A percentile compares a stretch with the other conserved stretches of the same genome.
phyloP scores from a whole-genome alignment of 2,113 vertebrate species.

The Lichenostomus cassidix region DNA sequence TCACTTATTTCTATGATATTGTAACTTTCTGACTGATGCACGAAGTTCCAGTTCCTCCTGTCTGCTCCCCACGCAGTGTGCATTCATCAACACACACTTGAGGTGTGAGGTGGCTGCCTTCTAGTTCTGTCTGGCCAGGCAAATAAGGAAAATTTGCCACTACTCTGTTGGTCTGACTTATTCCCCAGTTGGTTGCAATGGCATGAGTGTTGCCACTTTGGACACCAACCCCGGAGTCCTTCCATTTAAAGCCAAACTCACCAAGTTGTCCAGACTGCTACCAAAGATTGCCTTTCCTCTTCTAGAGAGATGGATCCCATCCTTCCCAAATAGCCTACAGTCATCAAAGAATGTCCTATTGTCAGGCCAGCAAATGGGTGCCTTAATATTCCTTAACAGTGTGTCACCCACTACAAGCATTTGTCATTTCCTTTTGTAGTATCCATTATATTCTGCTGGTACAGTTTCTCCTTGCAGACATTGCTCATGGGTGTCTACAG shows the following conservation, averaged over 20 bases:
- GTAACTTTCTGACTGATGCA: not conserved
- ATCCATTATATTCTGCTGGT: not conserved
- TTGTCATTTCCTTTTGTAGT: not conserved
- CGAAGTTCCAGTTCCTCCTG: not conserved
- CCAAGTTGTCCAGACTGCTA: not conserved
- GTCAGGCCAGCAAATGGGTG: not conserved
- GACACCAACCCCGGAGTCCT: not conserved
- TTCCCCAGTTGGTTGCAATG: not conserved
- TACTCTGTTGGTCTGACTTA: not conserved
- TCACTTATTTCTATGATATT: not conserved
- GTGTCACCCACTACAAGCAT: rapidly evolving
- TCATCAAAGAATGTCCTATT: not conserved
- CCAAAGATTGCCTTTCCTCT: not conserved
- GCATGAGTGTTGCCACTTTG: not conserved
- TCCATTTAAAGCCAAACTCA: not conserved
- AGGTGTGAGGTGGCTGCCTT: not conserved
- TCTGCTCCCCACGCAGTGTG: not conserved
- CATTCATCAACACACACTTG: not conserved
- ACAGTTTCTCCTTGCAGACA: not conserved
- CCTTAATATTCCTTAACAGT: not conserved
- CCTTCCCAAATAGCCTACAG: rapidly evolving
- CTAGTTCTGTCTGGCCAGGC: not conserved
- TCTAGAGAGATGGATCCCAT: not conserved
- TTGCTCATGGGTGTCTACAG: not conserved
- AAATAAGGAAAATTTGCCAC: not conserved